phyloP scores from a whole-genome alignment of 2,888 invertebrate species.

The Scaeva pyrastri region DNA sequence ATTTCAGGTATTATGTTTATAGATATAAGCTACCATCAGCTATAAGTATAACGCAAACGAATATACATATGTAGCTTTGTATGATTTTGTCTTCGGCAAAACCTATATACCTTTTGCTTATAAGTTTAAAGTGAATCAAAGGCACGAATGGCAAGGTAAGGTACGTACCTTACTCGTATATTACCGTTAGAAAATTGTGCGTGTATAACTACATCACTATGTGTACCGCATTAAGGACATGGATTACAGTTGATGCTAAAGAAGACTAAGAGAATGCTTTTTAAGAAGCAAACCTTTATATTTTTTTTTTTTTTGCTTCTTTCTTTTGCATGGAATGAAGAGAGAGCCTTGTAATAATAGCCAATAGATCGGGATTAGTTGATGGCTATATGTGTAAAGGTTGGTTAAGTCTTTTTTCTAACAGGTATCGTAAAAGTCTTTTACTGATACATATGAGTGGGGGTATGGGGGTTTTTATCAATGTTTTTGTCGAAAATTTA shows the following conservation, averaged over 20 bases:
- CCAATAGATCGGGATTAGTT: slow-evolving; percentile 28
- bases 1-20: background rate
- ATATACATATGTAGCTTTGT: background rate
- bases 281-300: slow-evolving; percentile 13
- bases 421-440: background rate
- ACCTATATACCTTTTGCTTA: slow-evolving; percentile 28
- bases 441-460: background rate
- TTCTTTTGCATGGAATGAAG: background rate
- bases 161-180: no score
- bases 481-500: background rate
- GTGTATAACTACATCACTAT: background rate
- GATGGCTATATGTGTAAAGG: background rate
- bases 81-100: slow-evolving; percentile 47
- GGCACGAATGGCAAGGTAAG: slow-evolving; percentile 21
- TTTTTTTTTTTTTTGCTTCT: background rate
- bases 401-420: background rate
- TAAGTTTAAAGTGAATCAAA: slow-evolving; percentile 49
- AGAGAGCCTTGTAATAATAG: slow-evolving; percentile 4
- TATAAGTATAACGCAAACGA: background rate
- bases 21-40: background rate
- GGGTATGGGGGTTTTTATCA: background rate
- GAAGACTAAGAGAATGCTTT: slow-evolving; percentile 28
- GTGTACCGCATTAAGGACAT: slow-evolving; percentile 6
- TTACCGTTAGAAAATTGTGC: slow-evolving; percentile 37
- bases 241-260: slow-evolving; percentile 34